A percentile compares a stretch with the other conserved stretches of the same genome.
These are phyloP conservation scores for Brachionus sp. DNA, from an alignment of 1,140 invertebrate genomes.

Conservation along the genomic window DNA sequence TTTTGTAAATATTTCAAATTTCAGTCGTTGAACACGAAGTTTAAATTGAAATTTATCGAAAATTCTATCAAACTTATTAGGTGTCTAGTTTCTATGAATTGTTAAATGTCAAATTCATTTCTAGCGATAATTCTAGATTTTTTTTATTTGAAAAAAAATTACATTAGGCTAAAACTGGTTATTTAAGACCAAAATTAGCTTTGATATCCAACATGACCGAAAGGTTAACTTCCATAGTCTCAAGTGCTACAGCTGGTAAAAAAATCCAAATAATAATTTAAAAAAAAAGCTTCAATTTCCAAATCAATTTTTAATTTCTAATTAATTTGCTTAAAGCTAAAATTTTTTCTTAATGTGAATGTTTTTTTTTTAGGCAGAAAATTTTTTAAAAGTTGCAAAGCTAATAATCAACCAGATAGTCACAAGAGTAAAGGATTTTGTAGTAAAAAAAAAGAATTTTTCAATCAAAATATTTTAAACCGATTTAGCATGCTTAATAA, in stretches of 20 bases:
- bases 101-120: background rate
- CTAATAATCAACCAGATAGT: background rate
- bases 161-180: background rate
- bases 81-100: background rate
- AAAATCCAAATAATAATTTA: background rate
- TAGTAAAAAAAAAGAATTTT: background rate
- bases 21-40: background rate
- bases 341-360: background rate
- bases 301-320: background rate
- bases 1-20: background rate
- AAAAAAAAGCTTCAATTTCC: background rate
- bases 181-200: background rate
- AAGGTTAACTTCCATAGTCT: conserved; percentile 2
- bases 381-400: background rate
- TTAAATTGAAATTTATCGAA: background rate
- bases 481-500: conserved; percentile 40
- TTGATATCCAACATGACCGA: background rate
- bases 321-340: background rate
- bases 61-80: background rate
- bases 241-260: conserved; percentile 30
- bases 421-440: background rate
- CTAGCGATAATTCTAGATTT: background rate
- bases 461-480: conserved; percentile 19
- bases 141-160: no score
- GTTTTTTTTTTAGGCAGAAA: background rate